These are phyloP conservation scores for Oreochromis aureus DNA, from an alignment of 2,113 vertebrate genomes.

Conservation along the genomic window DNA sequence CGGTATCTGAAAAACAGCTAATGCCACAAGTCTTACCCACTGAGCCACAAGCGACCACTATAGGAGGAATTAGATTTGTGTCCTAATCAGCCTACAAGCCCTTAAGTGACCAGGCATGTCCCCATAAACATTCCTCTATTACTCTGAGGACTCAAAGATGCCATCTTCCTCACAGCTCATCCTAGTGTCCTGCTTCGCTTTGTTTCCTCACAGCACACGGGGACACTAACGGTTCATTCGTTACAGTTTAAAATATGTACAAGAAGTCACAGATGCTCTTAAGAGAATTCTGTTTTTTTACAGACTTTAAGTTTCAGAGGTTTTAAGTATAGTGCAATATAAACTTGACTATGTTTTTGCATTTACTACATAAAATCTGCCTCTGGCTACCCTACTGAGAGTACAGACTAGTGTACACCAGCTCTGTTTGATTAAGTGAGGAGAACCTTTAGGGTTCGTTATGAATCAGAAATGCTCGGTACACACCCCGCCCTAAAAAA, in stretches of 20 bases:
- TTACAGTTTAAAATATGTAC: conserved; percentile 24
- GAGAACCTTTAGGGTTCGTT: neutral
- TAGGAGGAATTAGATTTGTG: conserved; percentile 61
- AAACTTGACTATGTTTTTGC: neutral
- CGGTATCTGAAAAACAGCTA: conserved; percentile 11
- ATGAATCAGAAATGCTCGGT: neutral
- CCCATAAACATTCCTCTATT: conserved; percentile 17
- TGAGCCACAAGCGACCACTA: conserved; percentile 8
- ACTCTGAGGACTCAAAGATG: conserved; percentile 11
- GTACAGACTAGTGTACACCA: neutral
- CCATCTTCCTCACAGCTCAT: conserved; percentile 28
- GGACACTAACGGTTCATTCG: conserved; percentile 2
- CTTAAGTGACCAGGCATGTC: conserved; percentile 40
- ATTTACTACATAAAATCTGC: conserved; percentile 15
- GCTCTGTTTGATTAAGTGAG: neutral
- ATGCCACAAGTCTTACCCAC: conserved; percentile 28
- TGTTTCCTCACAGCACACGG: neutral
- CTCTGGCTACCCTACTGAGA: neutral
- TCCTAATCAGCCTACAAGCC: conserved; percentile 50
- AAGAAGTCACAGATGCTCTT: conserved; percentile 31
- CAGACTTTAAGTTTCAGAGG: conserved; percentile 16
- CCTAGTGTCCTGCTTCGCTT: neutral
- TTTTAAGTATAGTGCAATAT: neutral
- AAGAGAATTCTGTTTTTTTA: neutral
- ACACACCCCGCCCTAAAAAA: neutral